A percentile compares a stretch with the other conserved stretches of the same genome.
Evolutionary conservation across 2,888 invertebrate species (phyloP).

Genomic region (Pheosia gnoma): DNA sequence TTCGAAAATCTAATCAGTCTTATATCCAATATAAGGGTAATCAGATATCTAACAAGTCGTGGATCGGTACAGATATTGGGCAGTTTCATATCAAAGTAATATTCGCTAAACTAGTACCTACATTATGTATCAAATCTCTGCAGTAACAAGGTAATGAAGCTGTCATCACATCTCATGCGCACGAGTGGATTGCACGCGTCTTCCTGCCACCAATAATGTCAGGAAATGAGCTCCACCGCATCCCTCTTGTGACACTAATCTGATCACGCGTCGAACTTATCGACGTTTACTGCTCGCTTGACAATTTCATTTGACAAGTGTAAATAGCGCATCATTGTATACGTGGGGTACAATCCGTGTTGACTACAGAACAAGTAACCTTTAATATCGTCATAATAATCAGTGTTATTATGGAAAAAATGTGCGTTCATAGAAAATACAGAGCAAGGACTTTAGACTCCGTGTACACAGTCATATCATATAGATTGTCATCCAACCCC

Average conservation of each 20-base stretch:
- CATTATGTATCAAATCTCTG: neutral
- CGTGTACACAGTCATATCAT: too few relatives aligned
- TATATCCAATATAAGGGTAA: too few relatives aligned
- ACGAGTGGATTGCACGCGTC: neutral
- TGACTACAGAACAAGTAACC: too few relatives aligned
- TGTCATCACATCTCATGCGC: neutral
- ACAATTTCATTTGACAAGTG: neutral
- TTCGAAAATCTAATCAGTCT: too few relatives aligned
- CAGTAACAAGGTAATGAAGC: neutral
- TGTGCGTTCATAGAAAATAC: too few relatives aligned
- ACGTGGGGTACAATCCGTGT: neutral
- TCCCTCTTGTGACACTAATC: neutral
- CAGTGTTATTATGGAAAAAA: too few relatives aligned
- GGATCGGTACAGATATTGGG: too few relatives aligned
- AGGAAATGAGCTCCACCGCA: neutral
- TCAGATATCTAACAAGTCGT: too few relatives aligned
- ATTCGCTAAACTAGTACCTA: neutral
- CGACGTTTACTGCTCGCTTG: neutral
- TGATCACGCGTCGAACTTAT: neutral
- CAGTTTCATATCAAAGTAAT: neutral
- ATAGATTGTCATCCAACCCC: conserved; percentile 10
- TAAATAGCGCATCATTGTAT: neutral
- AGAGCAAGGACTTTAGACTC: too few relatives aligned
- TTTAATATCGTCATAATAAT: too few relatives aligned
- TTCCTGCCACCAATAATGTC: neutral